Evolutionary conservation across 2,888 invertebrate genomes (phyloP).

Genomic region (Mantis religiosa): DNA sequence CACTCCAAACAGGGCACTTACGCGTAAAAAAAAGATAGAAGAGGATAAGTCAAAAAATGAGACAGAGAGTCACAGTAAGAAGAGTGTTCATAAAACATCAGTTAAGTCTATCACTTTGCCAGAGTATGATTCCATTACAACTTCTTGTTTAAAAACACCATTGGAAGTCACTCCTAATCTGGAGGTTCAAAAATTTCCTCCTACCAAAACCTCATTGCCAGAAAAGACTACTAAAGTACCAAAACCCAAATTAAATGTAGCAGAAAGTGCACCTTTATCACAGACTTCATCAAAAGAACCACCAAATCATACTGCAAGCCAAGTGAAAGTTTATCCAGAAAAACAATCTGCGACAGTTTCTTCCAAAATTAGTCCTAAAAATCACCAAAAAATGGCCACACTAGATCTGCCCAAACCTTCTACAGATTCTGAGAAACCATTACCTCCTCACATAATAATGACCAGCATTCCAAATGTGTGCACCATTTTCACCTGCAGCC

Average conservation of each 20-base stretch:
- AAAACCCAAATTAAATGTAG: not conserved
- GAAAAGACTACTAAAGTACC: not conserved
- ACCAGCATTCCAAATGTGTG: not conserved
- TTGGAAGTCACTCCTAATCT: not conserved
- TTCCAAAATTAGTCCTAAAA: not conserved
- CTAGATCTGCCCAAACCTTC: not conserved
- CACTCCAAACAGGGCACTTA: not conserved
- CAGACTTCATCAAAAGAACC: not conserved
- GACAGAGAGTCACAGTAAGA: not conserved
- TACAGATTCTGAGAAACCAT: not conserved
- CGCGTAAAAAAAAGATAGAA: not conserved
- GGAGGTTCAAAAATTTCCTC: not conserved
- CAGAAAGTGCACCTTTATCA: not conserved
- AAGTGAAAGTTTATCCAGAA: not conserved
- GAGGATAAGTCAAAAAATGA: not conserved
- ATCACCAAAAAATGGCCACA: not conserved
- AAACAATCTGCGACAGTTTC: not conserved
- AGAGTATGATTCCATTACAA: not conserved
- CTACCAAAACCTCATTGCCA: not conserved
- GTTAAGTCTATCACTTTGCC: not conserved
- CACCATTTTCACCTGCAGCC: not conserved
- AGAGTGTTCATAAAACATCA: not conserved
- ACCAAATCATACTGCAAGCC: not conserved
- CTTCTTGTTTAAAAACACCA: not conserved
- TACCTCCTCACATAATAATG: not conserved